These are phyloP conservation scores for Colostygia pectinataria DNA, from an alignment of 2,888 invertebrate species.

Conservation along the genomic window DNA sequence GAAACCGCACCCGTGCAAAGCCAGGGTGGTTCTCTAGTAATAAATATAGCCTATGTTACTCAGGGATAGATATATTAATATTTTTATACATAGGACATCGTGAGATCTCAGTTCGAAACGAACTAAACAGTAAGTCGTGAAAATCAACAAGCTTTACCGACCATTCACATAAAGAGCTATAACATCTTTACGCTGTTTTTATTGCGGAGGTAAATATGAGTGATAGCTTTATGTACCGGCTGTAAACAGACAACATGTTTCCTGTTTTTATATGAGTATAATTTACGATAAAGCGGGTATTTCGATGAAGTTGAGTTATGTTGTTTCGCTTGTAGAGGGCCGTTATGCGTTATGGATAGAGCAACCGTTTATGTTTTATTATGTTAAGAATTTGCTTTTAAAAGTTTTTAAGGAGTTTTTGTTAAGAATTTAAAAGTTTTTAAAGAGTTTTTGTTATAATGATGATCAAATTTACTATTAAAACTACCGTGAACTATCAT, in stretches of 20 bases:
- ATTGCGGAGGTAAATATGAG: constrained; percentile 25
- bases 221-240: constrained; percentile 19
- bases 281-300: constrained; percentile 11
- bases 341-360: not conserved
- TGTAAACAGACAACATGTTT: constrained; percentile 19
- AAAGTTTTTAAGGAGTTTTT: not conserved
- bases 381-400: too few species aligned
- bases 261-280: constrained; percentile 19
- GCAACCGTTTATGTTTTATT: too few species aligned
- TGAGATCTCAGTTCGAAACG: too few species aligned
- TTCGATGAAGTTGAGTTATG: constrained; percentile 14
- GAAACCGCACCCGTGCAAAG: too few species aligned
- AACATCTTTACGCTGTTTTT: constrained; percentile 24
- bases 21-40: too few species aligned
- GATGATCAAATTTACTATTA: too few species aligned
- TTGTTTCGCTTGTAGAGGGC: not conserved
- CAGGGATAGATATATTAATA: too few species aligned
- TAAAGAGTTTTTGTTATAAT: too few species aligned
- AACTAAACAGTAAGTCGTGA: not conserved
- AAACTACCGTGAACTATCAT: too few species aligned
- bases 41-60: too few species aligned
- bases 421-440: too few species aligned
- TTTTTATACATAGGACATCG: too few species aligned
- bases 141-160: constrained; percentile 6
- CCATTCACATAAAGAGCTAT: constrained; percentile 17